Conservation (phyloP, 2,888 invertebrate genomes). For the Aquatica leii region DNA sequence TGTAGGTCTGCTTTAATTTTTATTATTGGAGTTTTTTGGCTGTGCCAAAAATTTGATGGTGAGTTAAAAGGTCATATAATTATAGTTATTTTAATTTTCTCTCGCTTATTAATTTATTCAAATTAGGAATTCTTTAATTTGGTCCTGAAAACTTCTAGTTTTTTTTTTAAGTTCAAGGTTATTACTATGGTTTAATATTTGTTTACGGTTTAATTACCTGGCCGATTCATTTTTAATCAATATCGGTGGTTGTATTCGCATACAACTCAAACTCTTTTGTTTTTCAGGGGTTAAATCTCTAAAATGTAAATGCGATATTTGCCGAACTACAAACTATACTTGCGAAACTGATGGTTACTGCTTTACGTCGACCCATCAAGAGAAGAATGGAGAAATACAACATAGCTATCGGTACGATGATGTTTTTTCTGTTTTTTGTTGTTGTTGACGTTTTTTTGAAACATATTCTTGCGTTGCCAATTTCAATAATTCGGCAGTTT, state of each 20-base stretch:
- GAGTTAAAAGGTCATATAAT: constrained; percentile 36
- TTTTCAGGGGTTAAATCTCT: constrained; percentile 65
- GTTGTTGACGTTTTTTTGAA: not conserved
- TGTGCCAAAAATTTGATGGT: constrained; percentile 54
- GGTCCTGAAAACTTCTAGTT: not conserved
- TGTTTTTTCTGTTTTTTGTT: constrained; percentile 34
- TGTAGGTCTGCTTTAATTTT: constrained; percentile 50
- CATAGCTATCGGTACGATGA: constrained; percentile 80
- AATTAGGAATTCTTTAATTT: constrained; percentile 5
- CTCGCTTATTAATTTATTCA: not conserved
- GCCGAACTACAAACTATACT: constrained; percentile 76
- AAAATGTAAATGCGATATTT: constrained; percentile 86
- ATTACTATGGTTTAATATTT: not conserved
- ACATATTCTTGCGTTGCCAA: too few relatives aligned
- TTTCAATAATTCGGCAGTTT: not conserved
- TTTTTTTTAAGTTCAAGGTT: constrained; percentile 27
- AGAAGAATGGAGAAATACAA: constrained; percentile 66
- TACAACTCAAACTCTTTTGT: not conserved
- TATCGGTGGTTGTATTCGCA: not conserved
- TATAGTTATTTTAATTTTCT: constrained; percentile 22
- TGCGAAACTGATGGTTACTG: constrained; percentile 92
- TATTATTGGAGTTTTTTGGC: constrained; percentile 52
- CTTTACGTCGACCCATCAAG: constrained; percentile 78
- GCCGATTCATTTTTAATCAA: not conserved
- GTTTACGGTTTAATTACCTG: constrained; percentile 13